Base-by-base conservation (phyloP, 2,113 vertebrate genomes). In the Coracopsis vasa region DNA sequence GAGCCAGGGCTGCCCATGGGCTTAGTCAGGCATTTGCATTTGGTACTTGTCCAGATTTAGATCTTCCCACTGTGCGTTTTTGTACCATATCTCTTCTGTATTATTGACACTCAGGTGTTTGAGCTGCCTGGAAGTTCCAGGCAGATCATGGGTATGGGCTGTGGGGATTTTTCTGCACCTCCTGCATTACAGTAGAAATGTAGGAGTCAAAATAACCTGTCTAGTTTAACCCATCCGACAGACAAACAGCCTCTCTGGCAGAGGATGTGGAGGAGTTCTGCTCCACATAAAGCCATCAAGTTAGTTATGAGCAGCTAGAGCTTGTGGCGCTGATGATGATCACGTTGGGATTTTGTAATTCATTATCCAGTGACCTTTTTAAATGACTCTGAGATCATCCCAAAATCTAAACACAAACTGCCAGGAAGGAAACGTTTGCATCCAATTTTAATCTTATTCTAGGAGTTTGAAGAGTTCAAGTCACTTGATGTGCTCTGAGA, bases 61-160 rank as follows among this genome's bases (percentile, higher is more conserved):
- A 14, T 88, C n/a, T 75, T 53, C 67, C 62, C 44, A 7, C 45
- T 29, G 18, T 41, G 14, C 11, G 1, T 83, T 69, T 61, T 67
- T n/a, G 35, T 31, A 19, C 58, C 0, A 0, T 21, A 1, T 29
- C 60, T 84, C 71, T 84, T 45, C 29, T 0, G 0, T 17, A 0
- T 92, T 71, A 15, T 1, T 47, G 62, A 41, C 37, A 37, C 75
- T 94, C 66, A 80, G 48, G 29, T 69, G 70, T 25, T 29, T 7
- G 17, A 58, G 14, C 31, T 35, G 33, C 7, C 20, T 29, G 74
- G 65, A 48, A 79, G 51, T 45, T 71, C 1, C 70, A 87, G 64
- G 7, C 47, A n/a, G 41, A 31, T 41, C 0, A 0, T 35, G 33
- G 67, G 10, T 24, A 7, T 8, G 45, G 56, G 18, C 75, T 51